A percentile compares a stretch with the other conserved stretches of the same genome.
These are phyloP conservation scores for Progne subis DNA, from an alignment of 2,113 vertebrate species.

Conservation along the genomic window DNA sequence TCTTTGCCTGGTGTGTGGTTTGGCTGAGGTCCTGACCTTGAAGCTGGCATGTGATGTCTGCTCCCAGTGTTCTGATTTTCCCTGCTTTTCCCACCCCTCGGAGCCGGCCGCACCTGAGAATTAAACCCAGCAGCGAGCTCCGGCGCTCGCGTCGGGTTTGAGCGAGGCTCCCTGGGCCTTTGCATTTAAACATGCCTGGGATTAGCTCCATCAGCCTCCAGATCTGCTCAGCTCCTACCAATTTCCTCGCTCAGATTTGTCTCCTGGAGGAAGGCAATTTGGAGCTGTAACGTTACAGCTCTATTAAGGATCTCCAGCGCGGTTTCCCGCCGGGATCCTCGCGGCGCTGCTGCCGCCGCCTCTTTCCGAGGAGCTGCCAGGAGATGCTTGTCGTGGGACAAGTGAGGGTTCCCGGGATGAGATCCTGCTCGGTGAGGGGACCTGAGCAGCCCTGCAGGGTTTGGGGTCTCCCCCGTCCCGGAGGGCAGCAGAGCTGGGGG, in stretches of 20 bases:
- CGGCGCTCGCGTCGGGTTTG: not conserved
- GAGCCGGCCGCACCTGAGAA: not conserved
- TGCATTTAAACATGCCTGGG: conserved; percentile 20
- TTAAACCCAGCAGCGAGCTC: not conserved
- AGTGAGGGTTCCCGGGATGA: not conserved
- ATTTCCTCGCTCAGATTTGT: conserved; percentile 19
- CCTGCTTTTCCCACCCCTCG: not conserved
- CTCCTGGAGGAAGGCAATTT: conserved; percentile 16
- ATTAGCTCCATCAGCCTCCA: conserved; percentile 29
- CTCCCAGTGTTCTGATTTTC: not conserved
- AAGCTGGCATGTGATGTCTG: not conserved
- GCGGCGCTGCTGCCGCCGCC: rapidly evolving
- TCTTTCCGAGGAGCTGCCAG: not conserved
- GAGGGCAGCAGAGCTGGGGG: not conserved
- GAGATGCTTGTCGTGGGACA: not conserved
- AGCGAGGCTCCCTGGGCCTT: not conserved
- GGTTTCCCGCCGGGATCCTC: not conserved
- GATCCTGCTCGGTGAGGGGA: rapidly evolving
- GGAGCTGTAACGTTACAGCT: conserved; percentile 15
- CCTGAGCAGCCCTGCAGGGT: not conserved
- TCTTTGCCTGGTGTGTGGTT: not conserved
- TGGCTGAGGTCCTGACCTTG: not conserved
- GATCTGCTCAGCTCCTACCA: not conserved
- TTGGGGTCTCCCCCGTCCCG: rapidly evolving
- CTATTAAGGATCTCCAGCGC: not conserved